phyloP scores from a whole-genome alignment of 2,113 vertebrate species.

The Petrocephalus microphthalmus region DNA sequence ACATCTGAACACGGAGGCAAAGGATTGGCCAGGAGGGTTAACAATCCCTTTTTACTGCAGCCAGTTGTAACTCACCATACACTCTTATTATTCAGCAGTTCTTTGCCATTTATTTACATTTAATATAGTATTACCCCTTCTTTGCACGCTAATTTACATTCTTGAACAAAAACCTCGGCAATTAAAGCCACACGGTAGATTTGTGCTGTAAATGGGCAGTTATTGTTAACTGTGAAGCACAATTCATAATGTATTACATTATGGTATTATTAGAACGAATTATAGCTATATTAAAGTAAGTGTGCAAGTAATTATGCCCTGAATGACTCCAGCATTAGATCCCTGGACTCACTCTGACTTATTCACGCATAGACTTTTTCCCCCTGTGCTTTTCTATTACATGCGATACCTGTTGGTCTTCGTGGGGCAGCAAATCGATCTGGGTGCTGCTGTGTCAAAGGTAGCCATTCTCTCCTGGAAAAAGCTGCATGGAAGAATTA shows the following conservation, averaged over 20 bases:
- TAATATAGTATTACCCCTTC: background rate
- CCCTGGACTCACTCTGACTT: background rate
- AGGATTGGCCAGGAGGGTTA: slow-evolving; percentile 17
- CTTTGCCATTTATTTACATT: background rate
- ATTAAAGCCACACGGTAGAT: background rate
- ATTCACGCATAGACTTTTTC: background rate
- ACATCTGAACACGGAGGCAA: slow-evolving; percentile 57
- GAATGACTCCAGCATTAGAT: background rate
- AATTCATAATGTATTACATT: background rate
- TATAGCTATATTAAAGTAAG: background rate
- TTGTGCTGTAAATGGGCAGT: background rate
- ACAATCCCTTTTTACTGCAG: background rate
- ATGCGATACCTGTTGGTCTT: slow-evolving; percentile 60
- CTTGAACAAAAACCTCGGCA: background rate
- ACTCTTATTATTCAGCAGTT: background rate
- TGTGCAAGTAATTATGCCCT: background rate
- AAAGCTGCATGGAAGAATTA: slow-evolving; percentile 56
- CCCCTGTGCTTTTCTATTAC: background rate
- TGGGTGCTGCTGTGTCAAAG: slow-evolving; percentile 48
- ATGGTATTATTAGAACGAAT: background rate
- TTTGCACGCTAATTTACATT: background rate
- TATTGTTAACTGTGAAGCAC: background rate
- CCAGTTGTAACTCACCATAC: background rate
- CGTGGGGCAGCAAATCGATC: slow-evolving; percentile 60
- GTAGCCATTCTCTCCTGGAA: slow-evolving; percentile 61